A percentile compares a stretch with the other conserved stretches of the same genome.
Conservation (phyloP, 2,888 invertebrate species). For the Hoplodrina ambigua region DNA sequence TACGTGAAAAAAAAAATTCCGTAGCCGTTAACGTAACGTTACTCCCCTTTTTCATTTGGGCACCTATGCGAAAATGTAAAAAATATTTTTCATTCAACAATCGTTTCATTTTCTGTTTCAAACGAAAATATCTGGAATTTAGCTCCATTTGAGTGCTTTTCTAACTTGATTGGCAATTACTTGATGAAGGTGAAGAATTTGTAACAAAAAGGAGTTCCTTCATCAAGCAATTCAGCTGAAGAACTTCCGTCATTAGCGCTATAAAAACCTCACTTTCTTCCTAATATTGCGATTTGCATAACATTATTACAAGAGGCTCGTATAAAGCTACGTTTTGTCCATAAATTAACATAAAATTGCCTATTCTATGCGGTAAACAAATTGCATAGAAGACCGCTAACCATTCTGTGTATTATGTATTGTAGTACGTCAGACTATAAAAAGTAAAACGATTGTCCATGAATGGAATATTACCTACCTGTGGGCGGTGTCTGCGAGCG, state of each 20-base stretch:
- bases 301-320: constrained; percentile 31
- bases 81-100: not conserved
- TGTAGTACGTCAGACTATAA: constrained; percentile 47
- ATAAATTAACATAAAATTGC: constrained; percentile 48
- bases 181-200: not conserved
- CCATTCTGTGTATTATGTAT: constrained; percentile 8
- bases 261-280: constrained; percentile 8
- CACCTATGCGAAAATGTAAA: not conserved
- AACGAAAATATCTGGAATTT: not conserved
- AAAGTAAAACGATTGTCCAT: constrained; percentile 46
- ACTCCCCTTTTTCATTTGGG: not conserved
- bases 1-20: not conserved
- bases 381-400: constrained; percentile 25
- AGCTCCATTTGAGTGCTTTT: not conserved
- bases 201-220: constrained; percentile 1
- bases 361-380: constrained; percentile 22
- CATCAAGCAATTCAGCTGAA: constrained; percentile 18
- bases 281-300: constrained; percentile 31
- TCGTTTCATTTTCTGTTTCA: not conserved
- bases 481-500: constrained; percentile 29
- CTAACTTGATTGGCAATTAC: not conserved
- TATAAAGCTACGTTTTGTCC: constrained; percentile 11
- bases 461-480: constrained; percentile 55
- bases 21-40: not conserved
- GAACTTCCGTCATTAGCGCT: constrained; percentile 16